phyloP scores from a whole-genome alignment of 2,888 invertebrate genomes.

The Standfussiana lucernea region DNA sequence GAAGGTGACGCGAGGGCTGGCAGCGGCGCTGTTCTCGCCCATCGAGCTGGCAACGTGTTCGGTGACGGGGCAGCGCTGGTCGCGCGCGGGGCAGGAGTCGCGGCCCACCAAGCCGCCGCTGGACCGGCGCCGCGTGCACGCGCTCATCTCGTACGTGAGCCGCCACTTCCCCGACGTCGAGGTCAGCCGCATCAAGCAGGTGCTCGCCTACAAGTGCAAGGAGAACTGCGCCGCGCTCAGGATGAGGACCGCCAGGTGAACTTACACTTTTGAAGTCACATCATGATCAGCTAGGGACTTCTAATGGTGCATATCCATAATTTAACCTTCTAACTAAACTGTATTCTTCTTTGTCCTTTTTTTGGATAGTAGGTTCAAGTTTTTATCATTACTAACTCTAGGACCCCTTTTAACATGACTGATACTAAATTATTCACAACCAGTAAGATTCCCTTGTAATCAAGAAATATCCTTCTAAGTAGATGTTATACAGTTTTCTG shows the following conservation, averaged over 20 bases:
- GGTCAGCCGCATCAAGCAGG: conserved; percentile 94
- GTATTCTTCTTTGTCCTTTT: neutral
- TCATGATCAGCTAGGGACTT: neutral
- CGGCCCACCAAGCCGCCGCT: conserved; percentile 94
- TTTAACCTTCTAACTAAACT: neutral
- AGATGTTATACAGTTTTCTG: conserved; percentile 36
- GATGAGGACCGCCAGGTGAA: conserved; percentile 93
- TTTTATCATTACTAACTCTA: neutral
- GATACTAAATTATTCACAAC: neutral
- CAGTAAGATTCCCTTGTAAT: conserved; percentile 5
- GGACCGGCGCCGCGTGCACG: conserved; percentile 93
- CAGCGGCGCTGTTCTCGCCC: conserved; percentile 94
- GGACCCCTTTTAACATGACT: neutral
- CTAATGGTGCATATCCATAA: neutral
- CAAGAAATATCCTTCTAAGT: neutral
- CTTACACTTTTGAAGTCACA: conserved; percentile 45
- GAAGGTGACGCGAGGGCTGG: conserved; percentile 93
- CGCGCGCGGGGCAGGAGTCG: conserved; percentile 93
- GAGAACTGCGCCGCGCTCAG: conserved; percentile 94
- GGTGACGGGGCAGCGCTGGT: conserved; percentile 94
- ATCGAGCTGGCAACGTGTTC: conserved; percentile 94
- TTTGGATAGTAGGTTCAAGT: conserved; percentile 4
- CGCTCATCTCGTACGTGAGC: conserved; percentile 94
- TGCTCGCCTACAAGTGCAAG: conserved; percentile 94
- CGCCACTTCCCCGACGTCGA: conserved; percentile 94